These are phyloP conservation scores for Clistopyga incitator DNA, from an alignment of 2,888 invertebrate genomes.

Conservation along the genomic window DNA sequence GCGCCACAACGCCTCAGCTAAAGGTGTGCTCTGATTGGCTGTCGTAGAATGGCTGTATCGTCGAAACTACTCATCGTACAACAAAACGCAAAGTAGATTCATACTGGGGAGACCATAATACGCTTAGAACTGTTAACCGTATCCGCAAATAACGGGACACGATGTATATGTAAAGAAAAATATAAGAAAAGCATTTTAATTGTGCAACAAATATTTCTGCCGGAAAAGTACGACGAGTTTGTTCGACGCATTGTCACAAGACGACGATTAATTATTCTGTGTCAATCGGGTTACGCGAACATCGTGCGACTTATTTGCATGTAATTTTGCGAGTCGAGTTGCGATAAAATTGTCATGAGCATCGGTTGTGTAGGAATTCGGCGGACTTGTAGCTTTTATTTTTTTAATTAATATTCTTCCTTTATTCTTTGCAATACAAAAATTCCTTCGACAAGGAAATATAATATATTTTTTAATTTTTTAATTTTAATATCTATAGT, in stretches of 20 bases:
- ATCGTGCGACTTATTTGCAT: slow-evolving; percentile 32
- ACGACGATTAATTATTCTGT: slow-evolving; percentile 34
- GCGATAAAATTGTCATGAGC: background rate
- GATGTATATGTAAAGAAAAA: no score
- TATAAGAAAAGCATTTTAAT: background rate
- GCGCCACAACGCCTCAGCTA: no score
- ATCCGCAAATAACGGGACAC: no score
- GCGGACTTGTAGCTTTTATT: background rate
- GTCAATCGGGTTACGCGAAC: slow-evolving; percentile 39
- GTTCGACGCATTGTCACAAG: background rate
- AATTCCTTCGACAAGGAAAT: slow-evolving; percentile 45
- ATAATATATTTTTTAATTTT: slow-evolving; percentile 19
- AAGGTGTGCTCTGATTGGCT: no score
- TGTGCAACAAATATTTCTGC: background rate
- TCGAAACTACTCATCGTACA: no score
- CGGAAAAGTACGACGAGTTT: background rate
- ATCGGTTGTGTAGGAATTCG: background rate
- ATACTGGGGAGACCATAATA: no score
- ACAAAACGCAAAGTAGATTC: no score
- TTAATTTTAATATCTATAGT: slow-evolving; percentile 11
- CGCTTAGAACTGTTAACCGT: no score
- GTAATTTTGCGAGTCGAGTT: slow-evolving; percentile 10
- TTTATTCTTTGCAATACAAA: slow-evolving; percentile 55
- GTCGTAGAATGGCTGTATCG: no score
- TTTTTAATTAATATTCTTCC: slow-evolving; percentile 28